Evolutionary conservation across 2,888 invertebrate genomes (phyloP), one percentile per base, ranked within the genome.

Genomic region (Xestia ashworthii): DNA sequence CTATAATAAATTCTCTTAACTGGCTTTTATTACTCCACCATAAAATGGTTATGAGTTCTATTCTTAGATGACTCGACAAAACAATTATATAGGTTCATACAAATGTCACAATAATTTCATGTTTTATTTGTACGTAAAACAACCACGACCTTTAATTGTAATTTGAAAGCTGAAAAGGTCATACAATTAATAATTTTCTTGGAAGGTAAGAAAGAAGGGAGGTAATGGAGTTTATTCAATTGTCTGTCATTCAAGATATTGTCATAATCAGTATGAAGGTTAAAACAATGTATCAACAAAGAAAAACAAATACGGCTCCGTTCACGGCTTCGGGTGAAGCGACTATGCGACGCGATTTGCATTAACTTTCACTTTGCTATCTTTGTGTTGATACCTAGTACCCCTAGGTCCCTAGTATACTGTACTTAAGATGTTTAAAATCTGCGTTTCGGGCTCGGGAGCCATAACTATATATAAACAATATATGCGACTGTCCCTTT

Each of bases 121-220:
- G 58, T 55, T 53, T 48, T n/a, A 25, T 50, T 58, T 38, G 44
- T 71, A 60, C 14, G 25, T 25, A 38, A 8, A 25, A 38, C 9
- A 67, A 78, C 25, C 58, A 53, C 46, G 38, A 66, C 66, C 46
- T 80, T 65, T 38, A n/a, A 50, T 55, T 80, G 19, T 58, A 71
- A 50, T 80, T 71, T 66, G 48, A 22, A 58, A 66, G 55, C 65
- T 80, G 55, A 41, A 80, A 66, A 78, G 50, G 44, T 71, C 48
- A 48, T 32, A 38, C 32, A 32, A 25, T 14, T 38, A 50, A 72
- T 53, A 22, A 11, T 46, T 65, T 25, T 73, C 6, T 5, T 6
- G 22, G 19, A n/a, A 66, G 44, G 19, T 44, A 50, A 58, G 9
- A 3, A 44, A 60, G 16, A 14, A 38, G 22, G 32, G 12, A 58